Percentiles rank a stretch among this genome's conserved stretches.
Conservation (phyloP, 2,888 invertebrate genomes). For the Erebia palarica region DNA sequence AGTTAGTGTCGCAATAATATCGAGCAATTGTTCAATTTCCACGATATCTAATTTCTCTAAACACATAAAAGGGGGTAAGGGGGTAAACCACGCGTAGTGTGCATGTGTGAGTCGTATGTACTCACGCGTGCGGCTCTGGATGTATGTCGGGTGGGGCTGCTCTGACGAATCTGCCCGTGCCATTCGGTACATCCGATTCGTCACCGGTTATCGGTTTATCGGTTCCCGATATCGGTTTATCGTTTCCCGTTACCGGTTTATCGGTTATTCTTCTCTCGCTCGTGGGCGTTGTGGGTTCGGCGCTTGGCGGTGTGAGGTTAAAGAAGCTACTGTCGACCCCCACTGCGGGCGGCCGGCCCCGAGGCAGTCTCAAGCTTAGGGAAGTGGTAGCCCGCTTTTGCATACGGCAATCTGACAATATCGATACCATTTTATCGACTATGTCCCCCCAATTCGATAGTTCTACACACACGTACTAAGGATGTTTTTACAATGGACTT, state of each 20-base stretch:
- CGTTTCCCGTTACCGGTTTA: conserved; percentile 31
- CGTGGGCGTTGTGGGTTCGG: conserved; percentile 68
- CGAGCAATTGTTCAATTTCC: conserved; percentile 40
- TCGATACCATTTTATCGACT: conserved; percentile 45
- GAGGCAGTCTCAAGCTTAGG: conserved; percentile 69
- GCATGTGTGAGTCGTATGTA: conserved; percentile 57
- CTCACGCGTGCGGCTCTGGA: conserved; percentile 80
- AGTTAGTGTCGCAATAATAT: neutral
- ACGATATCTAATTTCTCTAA: conserved; percentile 28
- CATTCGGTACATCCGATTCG: conserved; percentile 32
- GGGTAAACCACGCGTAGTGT: conserved; percentile 56
- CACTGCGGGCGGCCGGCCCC: conserved; percentile 71
- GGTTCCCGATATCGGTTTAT: conserved; percentile 33
- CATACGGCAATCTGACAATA: conserved; percentile 77
- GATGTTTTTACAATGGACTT: conserved; percentile 9
- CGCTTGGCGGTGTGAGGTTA: conserved; percentile 77
- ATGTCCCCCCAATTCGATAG: neutral
- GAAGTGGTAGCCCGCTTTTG: conserved; percentile 74
- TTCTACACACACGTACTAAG: neutral
- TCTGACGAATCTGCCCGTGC: conserved; percentile 53
- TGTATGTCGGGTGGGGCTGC: conserved; percentile 68
- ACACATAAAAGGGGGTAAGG: conserved; percentile 29
- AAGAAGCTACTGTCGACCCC: conserved; percentile 68
- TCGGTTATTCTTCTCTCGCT: conserved; percentile 49
- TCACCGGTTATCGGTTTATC: conserved; percentile 36